Evolutionary conservation across 2,113 vertebrate species (phyloP).

Genomic region (Anser cygnoides): DNA sequence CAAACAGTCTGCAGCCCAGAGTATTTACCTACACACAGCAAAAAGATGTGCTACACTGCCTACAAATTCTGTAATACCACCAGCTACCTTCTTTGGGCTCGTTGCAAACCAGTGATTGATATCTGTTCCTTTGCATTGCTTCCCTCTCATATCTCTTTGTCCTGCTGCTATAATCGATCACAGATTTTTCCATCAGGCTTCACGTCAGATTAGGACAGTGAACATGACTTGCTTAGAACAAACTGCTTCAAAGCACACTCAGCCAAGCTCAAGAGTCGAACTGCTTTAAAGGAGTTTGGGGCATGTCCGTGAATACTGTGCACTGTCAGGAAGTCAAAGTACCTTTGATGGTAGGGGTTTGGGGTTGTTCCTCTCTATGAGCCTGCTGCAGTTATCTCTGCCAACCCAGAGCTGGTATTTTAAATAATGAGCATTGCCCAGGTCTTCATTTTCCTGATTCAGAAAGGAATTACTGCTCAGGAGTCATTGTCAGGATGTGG

Average conservation of each 20-base stretch:
- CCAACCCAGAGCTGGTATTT: neutral
- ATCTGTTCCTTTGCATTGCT: conserved; percentile 55
- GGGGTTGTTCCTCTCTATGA: neutral
- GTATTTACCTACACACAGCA: conserved; percentile 31
- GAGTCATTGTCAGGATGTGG: neutral
- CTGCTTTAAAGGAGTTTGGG: conserved; percentile 64
- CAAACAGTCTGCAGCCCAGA: conserved; percentile 8
- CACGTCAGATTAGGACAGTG: conserved; percentile 74
- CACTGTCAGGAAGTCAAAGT: neutral
- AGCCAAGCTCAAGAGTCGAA: conserved; percentile 73
- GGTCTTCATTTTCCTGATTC: neutral
- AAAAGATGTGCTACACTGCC: conserved; percentile 53
- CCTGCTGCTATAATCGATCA: conserved; percentile 70
- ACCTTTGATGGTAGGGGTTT: neutral
- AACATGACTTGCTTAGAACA: conserved; percentile 75
- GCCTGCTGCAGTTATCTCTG: neutral
- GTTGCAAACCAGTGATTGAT: conserved; percentile 56
- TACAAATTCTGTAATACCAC: conserved; percentile 30
- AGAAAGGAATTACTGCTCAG: neutral
- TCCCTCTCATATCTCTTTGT: conserved; percentile 57
- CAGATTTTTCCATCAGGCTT: conserved; percentile 76
- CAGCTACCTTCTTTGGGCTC: neutral
- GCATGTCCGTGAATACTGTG: neutral
- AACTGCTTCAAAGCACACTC: conserved; percentile 74
- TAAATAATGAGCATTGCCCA: neutral